Conservation (phyloP, 2,888 invertebrate genomes). For the Oxyteleia sp. region DNA sequence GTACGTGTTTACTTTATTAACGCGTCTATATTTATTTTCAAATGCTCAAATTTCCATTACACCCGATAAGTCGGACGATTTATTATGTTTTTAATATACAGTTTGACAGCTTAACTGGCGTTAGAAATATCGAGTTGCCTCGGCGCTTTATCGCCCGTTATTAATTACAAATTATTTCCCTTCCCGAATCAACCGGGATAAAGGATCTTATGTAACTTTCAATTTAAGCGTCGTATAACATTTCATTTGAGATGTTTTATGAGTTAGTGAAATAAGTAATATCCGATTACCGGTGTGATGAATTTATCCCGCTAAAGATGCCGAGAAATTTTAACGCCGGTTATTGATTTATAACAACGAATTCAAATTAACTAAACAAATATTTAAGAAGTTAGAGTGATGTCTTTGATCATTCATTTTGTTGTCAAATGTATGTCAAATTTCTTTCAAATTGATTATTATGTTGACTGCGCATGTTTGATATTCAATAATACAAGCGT, state of each 20-base stretch:
- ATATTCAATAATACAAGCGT: background rate
- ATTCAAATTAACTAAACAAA: background rate
- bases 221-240: constrained; percentile 57
- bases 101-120: constrained; percentile 55
- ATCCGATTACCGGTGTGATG: constrained; percentile 20
- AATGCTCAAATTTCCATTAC: constrained; percentile 51
- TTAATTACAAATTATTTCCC: constrained; percentile 59
- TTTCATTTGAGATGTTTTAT: constrained; percentile 52
- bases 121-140: constrained; percentile 56
- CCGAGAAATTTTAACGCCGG: background rate
- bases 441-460: background rate
- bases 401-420: no score
- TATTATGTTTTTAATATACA: constrained; percentile 46
- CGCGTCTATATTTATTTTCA: constrained; percentile 31
- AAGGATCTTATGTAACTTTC: constrained; percentile 55
- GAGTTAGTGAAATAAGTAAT: constrained; percentile 28
- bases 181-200: constrained; percentile 41
- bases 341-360: background rate
- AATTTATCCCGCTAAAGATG: no score
- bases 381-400: background rate
- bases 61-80: constrained; percentile 30
- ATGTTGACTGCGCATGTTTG: background rate
- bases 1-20: constrained; percentile 28
- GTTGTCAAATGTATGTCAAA: no score
- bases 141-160: constrained; percentile 34